Percentiles rank a stretch among this genome's conserved stretches.
Evolutionary conservation across 2,113 vertebrate species (phyloP).

Genomic region (Lipophrys pholis): DNA sequence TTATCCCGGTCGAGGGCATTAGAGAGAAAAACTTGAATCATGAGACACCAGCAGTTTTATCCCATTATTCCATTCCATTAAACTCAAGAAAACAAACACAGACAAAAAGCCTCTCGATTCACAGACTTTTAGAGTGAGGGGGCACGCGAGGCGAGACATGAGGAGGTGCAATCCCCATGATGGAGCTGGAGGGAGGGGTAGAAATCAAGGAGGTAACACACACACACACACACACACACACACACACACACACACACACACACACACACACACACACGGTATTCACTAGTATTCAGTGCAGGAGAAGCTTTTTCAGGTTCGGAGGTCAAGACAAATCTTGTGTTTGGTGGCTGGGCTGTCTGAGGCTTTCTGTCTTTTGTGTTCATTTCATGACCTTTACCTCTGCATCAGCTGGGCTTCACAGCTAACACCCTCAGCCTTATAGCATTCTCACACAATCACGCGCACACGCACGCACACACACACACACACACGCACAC

Average conservation of each 20-base stretch:
- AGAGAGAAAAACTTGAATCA: constrained; percentile 29
- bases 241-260: constrained; percentile 12
- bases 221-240: constrained; percentile 29
- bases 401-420: constrained; percentile 30
- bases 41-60: constrained; percentile 42
- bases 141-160: constrained; percentile 36
- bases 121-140: constrained; percentile 49
- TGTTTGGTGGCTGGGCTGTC: constrained; percentile 54
- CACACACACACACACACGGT: constrained; percentile 6
- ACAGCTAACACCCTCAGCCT: constrained; percentile 19
- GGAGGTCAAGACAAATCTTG: constrained; percentile 53
- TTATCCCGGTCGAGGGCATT: constrained; percentile 14
- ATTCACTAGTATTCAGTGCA: constrained; percentile 28
- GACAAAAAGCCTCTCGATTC: constrained; percentile 53
- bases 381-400: constrained; percentile 52
- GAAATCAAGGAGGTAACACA: constrained; percentile 26
- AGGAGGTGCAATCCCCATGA: constrained; percentile 67
- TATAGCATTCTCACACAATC: constrained; percentile 12
- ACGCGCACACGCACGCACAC: constrained; percentile 15
- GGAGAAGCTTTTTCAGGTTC: constrained; percentile 49
- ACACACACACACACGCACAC: constrained; percentile 27
- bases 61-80: constrained; percentile 74
- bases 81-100: constrained; percentile 50
- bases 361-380: constrained; percentile 33
- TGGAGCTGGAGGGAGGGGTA: constrained; percentile 23